phyloP scores from a whole-genome alignment of 2,797 vertebrate genomes.

The Gymnothorax javanicus region DNA sequence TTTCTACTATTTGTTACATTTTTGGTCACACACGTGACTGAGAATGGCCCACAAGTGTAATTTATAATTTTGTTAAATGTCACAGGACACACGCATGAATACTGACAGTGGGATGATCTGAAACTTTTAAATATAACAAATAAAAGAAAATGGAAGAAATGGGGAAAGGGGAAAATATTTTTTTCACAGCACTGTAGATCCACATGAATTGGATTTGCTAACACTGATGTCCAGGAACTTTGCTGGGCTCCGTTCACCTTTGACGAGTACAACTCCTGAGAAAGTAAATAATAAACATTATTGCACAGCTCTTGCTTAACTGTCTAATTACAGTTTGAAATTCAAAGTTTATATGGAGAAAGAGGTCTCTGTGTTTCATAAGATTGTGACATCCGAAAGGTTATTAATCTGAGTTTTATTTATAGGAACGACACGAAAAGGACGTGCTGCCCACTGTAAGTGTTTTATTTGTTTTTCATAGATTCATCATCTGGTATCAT shows the following conservation, averaged over 20 bases:
- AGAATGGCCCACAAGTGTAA: too few species aligned
- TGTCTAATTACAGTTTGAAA: neutral
- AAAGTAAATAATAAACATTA: neutral
- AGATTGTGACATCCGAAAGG: neutral
- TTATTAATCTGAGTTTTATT: constrained; percentile 10
- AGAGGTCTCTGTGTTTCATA: neutral
- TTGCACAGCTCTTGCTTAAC: neutral
- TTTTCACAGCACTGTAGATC: too few species aligned
- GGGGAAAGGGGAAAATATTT: too few species aligned
- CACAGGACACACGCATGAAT: too few species aligned
- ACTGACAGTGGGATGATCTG: too few species aligned
- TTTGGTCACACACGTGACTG: too few species aligned
- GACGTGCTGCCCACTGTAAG: constrained; percentile 69
- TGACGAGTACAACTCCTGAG: neutral
- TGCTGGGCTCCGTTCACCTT: neutral
- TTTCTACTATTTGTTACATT: too few species aligned
- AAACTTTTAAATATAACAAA: too few species aligned
- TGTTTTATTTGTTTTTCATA: constrained; percentile 15
- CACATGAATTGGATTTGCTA: too few species aligned
- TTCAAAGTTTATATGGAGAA: neutral
- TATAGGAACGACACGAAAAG: constrained; percentile 67
- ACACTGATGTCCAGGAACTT: neutral
- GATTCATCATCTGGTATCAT: neutral
- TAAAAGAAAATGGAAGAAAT: too few species aligned
- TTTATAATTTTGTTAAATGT: too few species aligned